These are phyloP conservation scores for Grallaria varia DNA, from an alignment of 2,113 vertebrate genomes.

Conservation along the genomic window DNA sequence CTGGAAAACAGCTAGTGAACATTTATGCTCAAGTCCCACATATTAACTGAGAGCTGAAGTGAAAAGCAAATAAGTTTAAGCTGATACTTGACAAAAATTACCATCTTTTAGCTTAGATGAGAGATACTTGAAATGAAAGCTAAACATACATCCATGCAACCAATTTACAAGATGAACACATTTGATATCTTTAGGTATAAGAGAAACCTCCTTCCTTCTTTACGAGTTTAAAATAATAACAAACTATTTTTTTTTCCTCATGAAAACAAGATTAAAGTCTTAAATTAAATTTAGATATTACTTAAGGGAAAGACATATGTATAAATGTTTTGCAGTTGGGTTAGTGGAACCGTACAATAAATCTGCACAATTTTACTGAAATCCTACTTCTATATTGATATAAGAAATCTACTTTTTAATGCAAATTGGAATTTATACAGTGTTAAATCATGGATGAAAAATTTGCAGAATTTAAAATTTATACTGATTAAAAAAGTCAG, in stretches of 20 bases:
- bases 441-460: background rate
- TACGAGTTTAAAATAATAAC: background rate
- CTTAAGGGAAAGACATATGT: background rate
- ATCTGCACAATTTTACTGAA: background rate
- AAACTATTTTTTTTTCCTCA: background rate
- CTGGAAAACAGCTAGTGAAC: background rate
- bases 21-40: background rate
- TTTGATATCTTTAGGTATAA: background rate
- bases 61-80: background rate
- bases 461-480: background rate
- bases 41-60: background rate
- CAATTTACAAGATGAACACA: background rate
- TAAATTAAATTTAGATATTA: background rate
- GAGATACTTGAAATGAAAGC: background rate
- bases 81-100: background rate
- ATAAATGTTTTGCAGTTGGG: background rate
- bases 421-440: background rate
- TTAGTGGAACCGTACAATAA: background rate
- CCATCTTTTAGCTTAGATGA: background rate
- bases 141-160: background rate
- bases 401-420: background rate
- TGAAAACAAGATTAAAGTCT: background rate
- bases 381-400: background rate
- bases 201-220: background rate
- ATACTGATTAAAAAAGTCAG: background rate